Base-by-base conservation (phyloP, 2,113 vertebrate genomes). In the Amblyopsis rosae region DNA sequence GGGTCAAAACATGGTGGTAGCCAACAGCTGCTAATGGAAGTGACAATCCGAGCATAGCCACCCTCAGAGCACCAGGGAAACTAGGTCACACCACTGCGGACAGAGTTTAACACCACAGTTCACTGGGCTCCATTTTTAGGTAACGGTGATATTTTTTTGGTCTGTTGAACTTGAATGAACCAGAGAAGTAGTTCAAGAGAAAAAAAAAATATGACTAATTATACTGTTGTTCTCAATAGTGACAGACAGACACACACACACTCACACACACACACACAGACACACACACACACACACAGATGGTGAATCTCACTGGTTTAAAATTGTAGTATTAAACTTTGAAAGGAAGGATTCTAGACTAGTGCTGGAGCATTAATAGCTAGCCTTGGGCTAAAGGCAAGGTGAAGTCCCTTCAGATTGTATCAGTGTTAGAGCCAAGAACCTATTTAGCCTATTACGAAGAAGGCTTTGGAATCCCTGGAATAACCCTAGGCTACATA, bases 1-100 rank as follows among this genome's bases (percentile, higher is more conserved):
- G 46, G 63, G 62, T 71, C 70, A 59, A 57, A 63, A 70, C 47
- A 57, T 33, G 45, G 46, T 41, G 48, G 63, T 13, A 67, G 47
- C 62, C 62, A 67, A 73, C 67, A 73, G 73, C 56, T 76, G 62
- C 59, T 68, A 76, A 73, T 73, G 76, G 76, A 70, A 55, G 3
- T 11, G 16, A 33, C 32, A 12, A 49, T 45, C 54, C n/a, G n/a
- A 70, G 56, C 12, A 41, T 13, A 32, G 41, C 17, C 35, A 70
- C 66, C 12, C 11, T 12, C 19, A 51, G 68, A 41, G 33, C 9
- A 45, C 3, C 32, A n/a, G 59, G 32, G 16, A 50, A 71, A 66
- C 35, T 56, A 47, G 62, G 50, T 45, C 10, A 32, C 57, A 70
- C 17, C 19, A 32, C 35, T 41, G 35, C 35, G 35, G 72, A 62